Evolutionary conservation across 1,140 invertebrate species (phyloP), one percentile per base, ranked within the genome.

Genomic region (Drosophila paulistorum): DNA sequence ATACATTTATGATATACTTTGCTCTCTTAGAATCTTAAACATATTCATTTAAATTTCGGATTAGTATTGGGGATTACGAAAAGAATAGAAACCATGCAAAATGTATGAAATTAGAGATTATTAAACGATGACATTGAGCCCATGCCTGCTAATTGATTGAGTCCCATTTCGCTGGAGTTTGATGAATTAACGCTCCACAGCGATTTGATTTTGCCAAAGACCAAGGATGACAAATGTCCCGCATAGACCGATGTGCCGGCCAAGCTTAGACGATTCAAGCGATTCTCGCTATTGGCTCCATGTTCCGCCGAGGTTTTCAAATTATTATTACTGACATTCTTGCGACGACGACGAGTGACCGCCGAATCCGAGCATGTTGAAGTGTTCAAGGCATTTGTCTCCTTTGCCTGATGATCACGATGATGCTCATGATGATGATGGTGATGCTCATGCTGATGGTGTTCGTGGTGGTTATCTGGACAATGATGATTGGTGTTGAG

Each of bases 161-260:
- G 94, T 79, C 96, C 96, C 67, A 94, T 91, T 91, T 94, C 94
- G 42, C 95, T 93, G 59, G 95, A 95, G 55, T 94, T 95, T 11
- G 95, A 94, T 20, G 95, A 94, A 74, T 96, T 95, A 74, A 94
- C 94, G 75, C 94, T 96, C 96, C 96, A 97, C 64, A 97, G 93
- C 10, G 96, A 97, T 89, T 96, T 96, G 91, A 97, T 97, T 94
- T 97, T 97, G 83, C 96, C 96, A 81, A 97, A 94, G 65, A 97
- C 95, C 73, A 96, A 92, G 59, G 95, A 96, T 26, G 95, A 95
- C 95, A 96, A 96, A 76, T 95, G 94, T 26, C 94, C 93, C 61
- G 94, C 93, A 82, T 94, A 91, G 51, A 93, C 93, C 14, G 94
- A 93, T 9, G 91, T 90, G 17, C 92, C 91, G 0, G 86, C 91